phyloP scores from a whole-genome alignment of 2,888 invertebrate genomes.

The Amphiduros pacificus region DNA sequence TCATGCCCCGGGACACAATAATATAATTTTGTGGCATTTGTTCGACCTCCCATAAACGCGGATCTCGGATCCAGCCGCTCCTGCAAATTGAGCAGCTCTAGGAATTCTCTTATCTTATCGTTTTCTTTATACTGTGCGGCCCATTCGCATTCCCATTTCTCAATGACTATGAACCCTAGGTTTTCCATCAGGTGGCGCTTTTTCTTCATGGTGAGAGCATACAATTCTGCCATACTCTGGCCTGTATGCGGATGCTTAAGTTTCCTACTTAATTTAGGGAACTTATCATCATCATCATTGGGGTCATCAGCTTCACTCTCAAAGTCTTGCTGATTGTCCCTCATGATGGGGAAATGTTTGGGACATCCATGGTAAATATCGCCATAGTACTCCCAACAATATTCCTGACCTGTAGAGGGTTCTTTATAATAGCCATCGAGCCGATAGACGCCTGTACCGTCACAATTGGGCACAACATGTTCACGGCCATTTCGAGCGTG shows the following conservation, averaged over 20 bases:
- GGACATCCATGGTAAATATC: no score
- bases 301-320: no score
- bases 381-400: no score
- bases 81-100: neutral
- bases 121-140: neutral
- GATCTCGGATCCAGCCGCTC: neutral
- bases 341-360: no score
- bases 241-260: neutral
- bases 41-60: constrained; percentile 4
- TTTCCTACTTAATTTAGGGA: no score
- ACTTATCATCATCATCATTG: no score
- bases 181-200: neutral
- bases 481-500: neutral
- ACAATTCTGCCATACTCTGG: neutral
- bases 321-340: no score
- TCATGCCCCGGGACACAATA: constrained; percentile 6
- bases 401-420: no score
- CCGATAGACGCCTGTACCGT: no score
- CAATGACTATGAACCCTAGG: neutral
- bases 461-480: neutral
- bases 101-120: neutral
- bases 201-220: neutral
- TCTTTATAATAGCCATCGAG: no score
- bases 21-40: constrained; percentile 14
- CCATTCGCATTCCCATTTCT: constrained; percentile 8